Evolutionary conservation across 2,113 vertebrate species (phyloP), one percentile per base, ranked within the genome.

Genomic region (Psettodes erumei): DNA sequence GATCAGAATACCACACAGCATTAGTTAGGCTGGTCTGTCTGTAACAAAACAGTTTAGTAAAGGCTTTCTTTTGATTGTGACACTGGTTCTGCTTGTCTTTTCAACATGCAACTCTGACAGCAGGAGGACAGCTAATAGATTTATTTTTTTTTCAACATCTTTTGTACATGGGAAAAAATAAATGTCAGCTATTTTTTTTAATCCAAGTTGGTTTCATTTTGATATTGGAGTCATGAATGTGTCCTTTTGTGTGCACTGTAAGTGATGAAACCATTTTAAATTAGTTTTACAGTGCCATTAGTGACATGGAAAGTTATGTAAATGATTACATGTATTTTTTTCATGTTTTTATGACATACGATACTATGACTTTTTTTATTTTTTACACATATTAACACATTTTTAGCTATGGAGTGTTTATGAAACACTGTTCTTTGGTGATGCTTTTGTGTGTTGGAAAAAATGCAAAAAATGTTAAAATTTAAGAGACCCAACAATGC

Each of bases 141-240:
- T 38, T 76, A 58, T 50, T 56, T 56, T 19, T 18, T 25, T 50
- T 28, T 51, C 18, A 53, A 77, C 48, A 69, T 70, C 67, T 82
- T 79, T 76, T 88, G 81, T 86, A 81, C 80, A 87, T 69, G 51
- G 6, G 42, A 58, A 45, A 58, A 63, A 21, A 50, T 79, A 88
- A 79, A 87, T 58, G 48, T 74, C 61, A 28, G 59, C 50, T 81
- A 64, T 82, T 83, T 86, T 81, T 81, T 81, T 59, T 60, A 82
- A 77, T 74, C 33, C n/a, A 19, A 28, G 13, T 67, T 51, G 45
- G 54, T 67, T 70, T 77, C n/a, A 63, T 77, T 79, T n/a, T 79
- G 18, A 60, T 68, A 55, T 61, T 64, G 21, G 59, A 50, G 23
- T 71, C 8, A 9, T 75, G n/a, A 33, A 51, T 59, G 38, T 54